phyloP scores from a whole-genome alignment of 2,888 invertebrate species.

The Synergus japonicus region DNA sequence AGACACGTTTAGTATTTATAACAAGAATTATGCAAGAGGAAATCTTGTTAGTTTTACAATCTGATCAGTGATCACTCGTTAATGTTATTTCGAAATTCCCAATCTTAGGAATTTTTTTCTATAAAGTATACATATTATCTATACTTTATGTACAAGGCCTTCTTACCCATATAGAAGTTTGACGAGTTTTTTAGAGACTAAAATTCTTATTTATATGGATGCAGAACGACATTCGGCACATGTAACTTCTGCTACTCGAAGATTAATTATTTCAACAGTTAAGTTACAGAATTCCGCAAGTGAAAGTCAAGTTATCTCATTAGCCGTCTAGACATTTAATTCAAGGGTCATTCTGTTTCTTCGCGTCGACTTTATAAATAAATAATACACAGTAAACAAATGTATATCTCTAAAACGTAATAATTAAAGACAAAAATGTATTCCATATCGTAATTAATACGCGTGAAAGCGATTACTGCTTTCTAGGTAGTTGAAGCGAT shows the following conservation, averaged over 20 bases:
- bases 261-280: slow-evolving; percentile 4
- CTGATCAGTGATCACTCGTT: not conserved
- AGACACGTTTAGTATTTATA: slow-evolving; percentile 1
- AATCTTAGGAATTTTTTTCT: not conserved
- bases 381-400: not conserved
- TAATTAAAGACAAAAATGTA: not conserved
- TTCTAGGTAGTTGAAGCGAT: not conserved
- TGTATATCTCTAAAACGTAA: not conserved
- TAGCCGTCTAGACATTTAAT: slow-evolving; percentile 35
- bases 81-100: slow-evolving; percentile 24
- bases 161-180: not conserved
- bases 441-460: not conserved
- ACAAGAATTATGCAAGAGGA: slow-evolving; percentile 3
- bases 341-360: not conserved
- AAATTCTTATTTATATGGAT: slow-evolving; percentile 10
- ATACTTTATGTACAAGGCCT: not conserved
- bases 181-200: slow-evolving; percentile 32
- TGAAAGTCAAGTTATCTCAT: slow-evolving; percentile 35
- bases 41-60: slow-evolving; percentile 9
- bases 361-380: not conserved
- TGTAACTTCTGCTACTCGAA: slow-evolving; percentile 5
- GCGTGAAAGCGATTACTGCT: not conserved
- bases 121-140: not conserved
- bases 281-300: slow-evolving; percentile 28
- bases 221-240: slow-evolving; percentile 21